phyloP scores from a whole-genome alignment of 2,888 invertebrate genomes.

The Atherix ibis region DNA sequence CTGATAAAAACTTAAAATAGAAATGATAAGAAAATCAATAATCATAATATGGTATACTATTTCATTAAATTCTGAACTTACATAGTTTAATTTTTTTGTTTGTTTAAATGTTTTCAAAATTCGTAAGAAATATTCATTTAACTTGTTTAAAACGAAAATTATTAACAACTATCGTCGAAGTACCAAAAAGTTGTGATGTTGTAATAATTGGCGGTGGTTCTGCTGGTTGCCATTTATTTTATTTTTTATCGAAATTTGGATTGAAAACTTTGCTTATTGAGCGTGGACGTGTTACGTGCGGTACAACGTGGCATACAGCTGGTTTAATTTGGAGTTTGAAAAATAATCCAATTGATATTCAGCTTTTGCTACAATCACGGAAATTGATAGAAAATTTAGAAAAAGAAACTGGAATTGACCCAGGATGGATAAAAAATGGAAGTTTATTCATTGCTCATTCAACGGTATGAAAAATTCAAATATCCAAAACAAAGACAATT shows the following conservation, averaged over 20 bases:
- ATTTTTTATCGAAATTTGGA: conserved; percentile 60
- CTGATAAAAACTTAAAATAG: too few relatives aligned
- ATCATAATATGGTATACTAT: too few relatives aligned
- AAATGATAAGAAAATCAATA: too few relatives aligned
- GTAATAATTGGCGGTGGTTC: conserved; percentile 78
- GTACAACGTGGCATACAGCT: conserved; percentile 42
- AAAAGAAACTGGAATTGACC: conserved; percentile 53
- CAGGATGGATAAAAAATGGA: conserved; percentile 71
- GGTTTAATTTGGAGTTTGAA: conserved; percentile 61
- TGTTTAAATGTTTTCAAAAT: too few relatives aligned
- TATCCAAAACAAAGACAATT: conserved; percentile 11
- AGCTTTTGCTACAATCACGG: conserved; percentile 47
- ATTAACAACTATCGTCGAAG: too few relatives aligned
- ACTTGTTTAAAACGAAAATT: too few relatives aligned
- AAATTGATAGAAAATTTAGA: conserved; percentile 46
- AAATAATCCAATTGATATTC: conserved; percentile 60
- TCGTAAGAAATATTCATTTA: too few relatives aligned
- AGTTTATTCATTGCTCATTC: conserved; percentile 62
- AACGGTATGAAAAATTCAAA: not conserved
- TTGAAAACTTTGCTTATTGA: conserved; percentile 65
- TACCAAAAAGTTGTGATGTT: conserved; percentile 43
- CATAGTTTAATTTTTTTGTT: too few relatives aligned
- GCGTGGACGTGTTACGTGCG: conserved; percentile 50
- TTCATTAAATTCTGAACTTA: too few relatives aligned
- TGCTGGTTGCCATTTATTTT: conserved; percentile 70